phyloP scores from a whole-genome alignment of 2,888 invertebrate species.

The Argyresthia goedartella region DNA sequence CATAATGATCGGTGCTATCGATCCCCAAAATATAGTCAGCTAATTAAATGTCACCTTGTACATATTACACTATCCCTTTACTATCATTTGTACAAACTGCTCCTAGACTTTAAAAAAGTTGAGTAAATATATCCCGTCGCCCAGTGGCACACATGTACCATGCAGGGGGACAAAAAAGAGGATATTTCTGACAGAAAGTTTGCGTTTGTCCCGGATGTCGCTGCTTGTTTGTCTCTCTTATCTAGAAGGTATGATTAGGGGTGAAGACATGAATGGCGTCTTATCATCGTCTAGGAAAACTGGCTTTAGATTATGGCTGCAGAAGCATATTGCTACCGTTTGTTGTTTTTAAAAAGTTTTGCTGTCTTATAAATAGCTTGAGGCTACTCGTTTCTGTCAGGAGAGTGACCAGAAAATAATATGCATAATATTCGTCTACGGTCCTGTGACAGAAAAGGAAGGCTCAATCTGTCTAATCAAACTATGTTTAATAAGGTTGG shows the following conservation, averaged over 20 bases:
- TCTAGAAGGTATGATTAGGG: conserved; percentile 25
- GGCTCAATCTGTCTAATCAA: no score
- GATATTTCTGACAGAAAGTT: neutral
- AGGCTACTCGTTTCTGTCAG: neutral
- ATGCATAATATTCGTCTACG: neutral
- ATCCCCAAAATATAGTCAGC: no score
- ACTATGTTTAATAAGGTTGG: neutral
- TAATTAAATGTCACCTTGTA: no score
- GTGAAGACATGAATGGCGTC: conserved; percentile 39
- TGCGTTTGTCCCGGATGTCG: conserved; percentile 1
- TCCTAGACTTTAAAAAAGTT: neutral
- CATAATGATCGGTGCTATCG: no score
- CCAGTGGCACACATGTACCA: conserved; percentile 7
- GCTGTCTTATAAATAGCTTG: no score
- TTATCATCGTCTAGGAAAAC: conserved; percentile 43
- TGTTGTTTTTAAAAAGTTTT: neutral
- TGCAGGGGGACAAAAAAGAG: neutral
- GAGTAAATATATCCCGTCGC: neutral
- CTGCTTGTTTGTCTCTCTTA: conserved; percentile 30
- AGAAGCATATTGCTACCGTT: conserved; percentile 34
- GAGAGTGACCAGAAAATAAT: neutral
- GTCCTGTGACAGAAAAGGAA: no score
- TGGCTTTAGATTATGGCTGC: conserved; percentile 41
- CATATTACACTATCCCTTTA: no score
- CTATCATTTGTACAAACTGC: no score